Conservation (phyloP, 2,797 vertebrate genomes). For the Lophotriccus pileatus region DNA sequence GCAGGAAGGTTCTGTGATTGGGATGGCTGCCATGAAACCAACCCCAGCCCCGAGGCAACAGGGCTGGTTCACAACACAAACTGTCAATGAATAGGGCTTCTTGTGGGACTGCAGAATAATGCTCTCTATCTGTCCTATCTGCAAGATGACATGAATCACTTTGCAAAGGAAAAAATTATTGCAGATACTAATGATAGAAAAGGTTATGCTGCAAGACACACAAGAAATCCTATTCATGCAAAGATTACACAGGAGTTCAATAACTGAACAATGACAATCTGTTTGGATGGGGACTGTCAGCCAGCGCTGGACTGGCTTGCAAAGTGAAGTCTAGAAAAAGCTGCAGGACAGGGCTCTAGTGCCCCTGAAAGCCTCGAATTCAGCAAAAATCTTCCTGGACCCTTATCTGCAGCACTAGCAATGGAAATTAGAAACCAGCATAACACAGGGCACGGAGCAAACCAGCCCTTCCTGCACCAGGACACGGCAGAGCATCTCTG, state of each 20-base stretch:
- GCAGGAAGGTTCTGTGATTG: background rate
- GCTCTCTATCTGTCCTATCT: slow-evolving; percentile 29
- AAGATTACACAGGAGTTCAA: slow-evolving; percentile 7
- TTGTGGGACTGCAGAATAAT: slow-evolving; percentile 49
- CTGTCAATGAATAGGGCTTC: slow-evolving; percentile 33
- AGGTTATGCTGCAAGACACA: slow-evolving; percentile 29
- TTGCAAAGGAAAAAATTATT: slow-evolving; percentile 52
- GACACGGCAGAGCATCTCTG: background rate
- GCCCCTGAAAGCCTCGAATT: background rate
- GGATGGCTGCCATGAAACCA: background rate
- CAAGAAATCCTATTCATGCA: slow-evolving; percentile 50
- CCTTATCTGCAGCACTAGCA: background rate
- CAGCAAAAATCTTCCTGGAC: background rate
- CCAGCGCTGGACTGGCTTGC: background rate
- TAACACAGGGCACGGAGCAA: rapidly evolving
- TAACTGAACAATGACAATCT: slow-evolving; percentile 18
- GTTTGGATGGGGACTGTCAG: background rate
- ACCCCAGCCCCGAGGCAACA: background rate
- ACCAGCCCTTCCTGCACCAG: background rate
- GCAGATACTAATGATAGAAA: slow-evolving; percentile 43
- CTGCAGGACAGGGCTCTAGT: background rate
- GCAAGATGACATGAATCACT: slow-evolving; percentile 29
- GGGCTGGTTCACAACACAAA: background rate
- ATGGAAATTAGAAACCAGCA: background rate
- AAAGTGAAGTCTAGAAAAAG: background rate